Evolutionary conservation across 2,888 invertebrate genomes (phyloP).

Genomic region (Polymixis flavicincta): DNA sequence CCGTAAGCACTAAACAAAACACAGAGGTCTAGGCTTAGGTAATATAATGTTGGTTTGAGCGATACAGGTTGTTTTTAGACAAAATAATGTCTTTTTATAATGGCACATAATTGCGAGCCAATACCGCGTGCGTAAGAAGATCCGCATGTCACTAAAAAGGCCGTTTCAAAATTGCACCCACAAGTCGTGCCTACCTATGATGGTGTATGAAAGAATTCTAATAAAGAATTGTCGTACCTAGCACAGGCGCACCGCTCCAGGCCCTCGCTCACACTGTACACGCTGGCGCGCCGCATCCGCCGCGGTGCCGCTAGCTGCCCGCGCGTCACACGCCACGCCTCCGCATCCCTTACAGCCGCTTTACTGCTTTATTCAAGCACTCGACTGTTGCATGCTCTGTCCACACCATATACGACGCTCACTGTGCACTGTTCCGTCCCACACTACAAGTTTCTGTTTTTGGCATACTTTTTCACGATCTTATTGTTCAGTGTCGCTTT

Average conservation of each 20-base stretch:
- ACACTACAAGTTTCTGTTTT: slow-evolving; percentile 58
- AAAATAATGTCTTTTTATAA: background rate
- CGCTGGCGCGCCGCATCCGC: slow-evolving; percentile 89
- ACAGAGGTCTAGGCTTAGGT: background rate
- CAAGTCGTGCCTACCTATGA: background rate
- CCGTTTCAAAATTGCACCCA: background rate
- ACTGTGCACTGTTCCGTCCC: slow-evolving; percentile 46
- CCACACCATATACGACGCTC: slow-evolving; percentile 42
- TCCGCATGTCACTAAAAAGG: background rate
- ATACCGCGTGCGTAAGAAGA: no score
- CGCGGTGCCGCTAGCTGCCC: slow-evolving; percentile 71
- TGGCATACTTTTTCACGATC: slow-evolving; percentile 61
- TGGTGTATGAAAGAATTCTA: background rate
- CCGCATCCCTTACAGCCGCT: slow-evolving; percentile 73
- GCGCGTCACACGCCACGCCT: slow-evolving; percentile 80
- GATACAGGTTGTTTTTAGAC: background rate
- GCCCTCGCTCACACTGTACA: slow-evolving; percentile 88
- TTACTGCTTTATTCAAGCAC: slow-evolving; percentile 67
- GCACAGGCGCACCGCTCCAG: slow-evolving; percentile 88
- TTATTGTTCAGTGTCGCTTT: slow-evolving; percentile 21
- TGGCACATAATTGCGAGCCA: no score
- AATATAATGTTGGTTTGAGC: background rate
- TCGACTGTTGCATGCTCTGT: slow-evolving; percentile 61
- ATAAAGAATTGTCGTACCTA: slow-evolving; percentile 74
- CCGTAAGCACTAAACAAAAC: background rate